A percentile compares a stretch with the other conserved stretches of the same genome.
Conservation (phyloP, 2,113 vertebrate genomes). For the Entelurus aequoreus region DNA sequence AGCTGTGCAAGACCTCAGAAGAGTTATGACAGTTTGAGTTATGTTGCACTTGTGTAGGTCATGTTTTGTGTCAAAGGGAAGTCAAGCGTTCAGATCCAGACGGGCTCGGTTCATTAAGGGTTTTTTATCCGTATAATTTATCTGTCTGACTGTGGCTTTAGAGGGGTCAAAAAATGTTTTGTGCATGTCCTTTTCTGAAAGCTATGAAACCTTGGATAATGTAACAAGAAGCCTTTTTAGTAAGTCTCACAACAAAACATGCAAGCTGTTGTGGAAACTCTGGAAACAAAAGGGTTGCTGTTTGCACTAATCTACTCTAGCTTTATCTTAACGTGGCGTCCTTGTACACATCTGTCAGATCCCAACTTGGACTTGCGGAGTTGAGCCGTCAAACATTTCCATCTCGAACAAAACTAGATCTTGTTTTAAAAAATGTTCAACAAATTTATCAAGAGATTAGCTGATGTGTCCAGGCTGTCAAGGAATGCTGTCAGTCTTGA, state of each 20-base stretch:
- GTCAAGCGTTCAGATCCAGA: too few species aligned
- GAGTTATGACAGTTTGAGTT: background rate
- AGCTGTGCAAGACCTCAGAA: background rate
- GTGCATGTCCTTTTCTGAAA: background rate
- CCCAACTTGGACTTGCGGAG: too few species aligned
- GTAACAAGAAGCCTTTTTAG: conserved; percentile 21
- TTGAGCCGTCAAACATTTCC: too few species aligned
- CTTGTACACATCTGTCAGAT: too few species aligned
- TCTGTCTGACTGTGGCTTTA: conserved; percentile 1
- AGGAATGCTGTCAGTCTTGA: too few species aligned
- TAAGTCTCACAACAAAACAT: conserved; percentile 25
- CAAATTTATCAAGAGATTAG: too few species aligned
- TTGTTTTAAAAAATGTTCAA: too few species aligned
- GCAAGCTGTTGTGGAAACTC: conserved; percentile 39
- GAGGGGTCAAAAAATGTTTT: too few species aligned
- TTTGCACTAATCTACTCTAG: conserved; percentile 26
- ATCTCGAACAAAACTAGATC: too few species aligned
- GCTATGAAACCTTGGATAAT: conserved; percentile 2
- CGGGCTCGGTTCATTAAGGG: too few species aligned
- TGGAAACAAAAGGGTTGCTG: conserved; percentile 44
- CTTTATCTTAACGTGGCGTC: too few species aligned
- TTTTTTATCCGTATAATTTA: background rate
- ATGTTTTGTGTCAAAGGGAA: background rate
- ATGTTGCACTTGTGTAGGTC: background rate
- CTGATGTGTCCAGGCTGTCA: too few species aligned